Conservation (phyloP, 2,113 vertebrate genomes). For the Entelurus aequoreus region DNA sequence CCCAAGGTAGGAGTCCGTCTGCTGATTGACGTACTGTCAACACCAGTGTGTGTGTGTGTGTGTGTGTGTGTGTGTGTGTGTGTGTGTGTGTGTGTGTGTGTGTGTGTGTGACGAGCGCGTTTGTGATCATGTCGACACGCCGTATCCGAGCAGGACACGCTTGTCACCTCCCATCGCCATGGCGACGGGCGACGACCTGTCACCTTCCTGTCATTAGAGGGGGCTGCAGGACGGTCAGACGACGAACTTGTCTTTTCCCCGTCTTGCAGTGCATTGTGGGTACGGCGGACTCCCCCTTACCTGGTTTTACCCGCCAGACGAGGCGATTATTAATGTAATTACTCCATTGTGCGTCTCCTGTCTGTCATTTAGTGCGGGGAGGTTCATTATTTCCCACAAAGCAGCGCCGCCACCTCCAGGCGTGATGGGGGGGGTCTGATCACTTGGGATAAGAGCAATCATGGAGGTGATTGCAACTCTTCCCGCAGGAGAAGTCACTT, state of each 20-base stretch:
- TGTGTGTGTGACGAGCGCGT: background rate
- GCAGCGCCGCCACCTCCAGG: slow-evolving; percentile 31
- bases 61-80: too few species aligned
- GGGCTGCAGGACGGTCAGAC: too few species aligned
- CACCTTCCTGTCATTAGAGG: slow-evolving; percentile 16
- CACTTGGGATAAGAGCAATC: slow-evolving; percentile 42
- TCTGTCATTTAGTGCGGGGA: slow-evolving; percentile 62
- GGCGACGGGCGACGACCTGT: slow-evolving; percentile 43
- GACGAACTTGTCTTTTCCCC: background rate
- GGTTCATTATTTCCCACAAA: slow-evolving; percentile 68
- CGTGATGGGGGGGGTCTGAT: slow-evolving; percentile 35
- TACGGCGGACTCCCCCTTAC: slow-evolving; percentile 22
- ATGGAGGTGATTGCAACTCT: slow-evolving; percentile 43
- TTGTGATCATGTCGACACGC: slow-evolving; percentile 41
- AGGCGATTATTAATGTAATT: slow-evolving; percentile 67
- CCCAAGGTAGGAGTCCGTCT: slow-evolving; percentile 52
- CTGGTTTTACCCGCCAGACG: slow-evolving; percentile 46
- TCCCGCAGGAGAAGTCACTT: slow-evolving; percentile 36
- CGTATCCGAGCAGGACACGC: slow-evolving; percentile 43
- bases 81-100: too few species aligned
- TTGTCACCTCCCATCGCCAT: slow-evolving; percentile 61
- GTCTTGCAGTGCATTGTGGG: slow-evolving; percentile 20
- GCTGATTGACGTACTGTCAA: background rate
- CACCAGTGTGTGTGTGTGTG: too few species aligned
- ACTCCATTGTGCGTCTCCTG: slow-evolving; percentile 60